These are phyloP conservation scores for Osmerus mordax DNA, from an alignment of 2,113 vertebrate species.

Conservation along the genomic window DNA sequence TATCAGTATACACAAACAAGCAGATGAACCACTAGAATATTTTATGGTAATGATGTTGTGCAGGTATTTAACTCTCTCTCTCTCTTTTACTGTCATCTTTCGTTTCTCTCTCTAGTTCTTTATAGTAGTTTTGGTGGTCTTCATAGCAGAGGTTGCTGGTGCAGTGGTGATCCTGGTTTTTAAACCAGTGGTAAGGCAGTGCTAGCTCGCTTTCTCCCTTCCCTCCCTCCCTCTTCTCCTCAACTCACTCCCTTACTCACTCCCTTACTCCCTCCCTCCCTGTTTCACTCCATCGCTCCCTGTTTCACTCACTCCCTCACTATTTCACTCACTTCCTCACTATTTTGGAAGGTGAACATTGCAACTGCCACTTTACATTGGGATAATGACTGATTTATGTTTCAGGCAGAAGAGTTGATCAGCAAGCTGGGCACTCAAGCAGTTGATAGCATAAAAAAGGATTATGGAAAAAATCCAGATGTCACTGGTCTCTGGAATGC, in stretches of 20 bases:
- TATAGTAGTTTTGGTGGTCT: conserved; percentile 73
- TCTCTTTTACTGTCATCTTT: background rate
- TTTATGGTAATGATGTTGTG: background rate
- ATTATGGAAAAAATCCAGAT: conserved; percentile 62
- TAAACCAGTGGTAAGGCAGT: conserved; percentile 69
- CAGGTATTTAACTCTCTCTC: background rate
- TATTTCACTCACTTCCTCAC: too few species aligned
- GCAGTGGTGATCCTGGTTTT: conserved; percentile 76
- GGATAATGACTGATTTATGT: conserved; percentile 6
- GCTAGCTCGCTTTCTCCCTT: background rate
- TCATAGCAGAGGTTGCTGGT: conserved; percentile 75
- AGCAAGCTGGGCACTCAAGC: conserved; percentile 50
- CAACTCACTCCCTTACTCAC: background rate
- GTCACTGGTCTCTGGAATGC: conserved; percentile 71
- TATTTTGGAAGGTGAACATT: too few species aligned
- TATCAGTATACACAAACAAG: too few species aligned
- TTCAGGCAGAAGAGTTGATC: conserved; percentile 66
- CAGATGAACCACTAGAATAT: too few species aligned
- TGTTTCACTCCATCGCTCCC: too few species aligned
- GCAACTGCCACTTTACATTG: too few species aligned
- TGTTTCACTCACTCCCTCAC: too few species aligned
- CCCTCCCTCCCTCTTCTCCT: background rate
- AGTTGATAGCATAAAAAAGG: conserved; percentile 52
- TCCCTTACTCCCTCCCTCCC: too few species aligned
- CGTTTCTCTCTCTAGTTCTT: conserved; percentile 73